Base-by-base conservation (phyloP, 2,113 vertebrate species). In the Clarias magur region DNA sequence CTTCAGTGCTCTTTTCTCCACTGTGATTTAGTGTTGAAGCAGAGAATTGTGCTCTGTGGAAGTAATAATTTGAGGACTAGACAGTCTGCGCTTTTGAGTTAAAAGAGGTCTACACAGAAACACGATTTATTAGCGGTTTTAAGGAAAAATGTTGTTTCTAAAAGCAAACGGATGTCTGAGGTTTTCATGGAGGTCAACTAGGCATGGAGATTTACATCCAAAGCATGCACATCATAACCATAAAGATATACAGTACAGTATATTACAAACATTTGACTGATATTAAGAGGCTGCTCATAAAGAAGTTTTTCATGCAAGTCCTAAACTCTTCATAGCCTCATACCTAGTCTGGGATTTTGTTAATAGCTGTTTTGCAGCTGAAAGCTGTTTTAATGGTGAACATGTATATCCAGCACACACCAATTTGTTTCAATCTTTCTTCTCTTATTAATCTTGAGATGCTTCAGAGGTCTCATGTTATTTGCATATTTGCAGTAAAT, bases 401-500 rank as follows among this genome's bases (percentile, higher is more conserved):
- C 25, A 54, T 78, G 25, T 63, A 60, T 34, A 42, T 3, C 54
- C 23, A 27, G 65, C 65, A 60, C 48, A 53, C 8, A 19, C 60
- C 25, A 79, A 65, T 85, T 79, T 68, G 60, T 70, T 80, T 65
- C 16, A 83, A 13, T 21, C 70, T 87, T 86, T 86, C 27, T 80
- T 80, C 63, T 70, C 27, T 81, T 86, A 81, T 48, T 62, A 57
- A 68, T 86, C 85, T 80, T 72, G 38, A 81, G 72, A 86, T 12
- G 34, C 63, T 70, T 56, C 65, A 79, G 78, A 70, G 25, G 54
- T 72, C 53, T 63, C 27, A 59, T 81, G 53, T 54, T 56, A 60
- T 78, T 83, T 82, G 70, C 70, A 86, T 82, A 83, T 79, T 81
- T 81, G 34, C 42, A 56, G 85, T 48, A 81, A 80, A 81, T 84